phyloP scores from a whole-genome alignment of 2,797 vertebrate species.

The Anguilla marmorata region DNA sequence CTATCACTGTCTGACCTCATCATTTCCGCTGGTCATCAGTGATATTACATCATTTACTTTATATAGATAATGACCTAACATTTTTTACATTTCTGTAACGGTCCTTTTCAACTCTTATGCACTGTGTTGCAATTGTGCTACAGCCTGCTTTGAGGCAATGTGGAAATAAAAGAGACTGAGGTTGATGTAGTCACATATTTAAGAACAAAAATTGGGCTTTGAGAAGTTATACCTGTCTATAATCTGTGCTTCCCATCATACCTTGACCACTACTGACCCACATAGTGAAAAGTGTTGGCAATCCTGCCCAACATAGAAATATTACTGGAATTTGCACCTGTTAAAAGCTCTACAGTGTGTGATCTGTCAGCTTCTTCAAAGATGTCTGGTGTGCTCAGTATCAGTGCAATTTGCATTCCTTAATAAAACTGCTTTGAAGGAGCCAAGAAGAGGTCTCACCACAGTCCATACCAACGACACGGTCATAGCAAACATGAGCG shows the following conservation, averaged over 20 bases:
- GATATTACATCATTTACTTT: not conserved
- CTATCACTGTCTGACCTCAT: not conserved
- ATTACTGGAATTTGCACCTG: constrained; percentile 79
- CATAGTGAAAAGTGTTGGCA: constrained; percentile 52
- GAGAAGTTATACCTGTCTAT: constrained; percentile 52
- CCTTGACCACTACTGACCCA: constrained; percentile 49
- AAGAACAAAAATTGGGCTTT: constrained; percentile 17
- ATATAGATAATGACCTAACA: not conserved
- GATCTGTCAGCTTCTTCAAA: constrained; percentile 45
- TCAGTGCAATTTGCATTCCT: constrained; percentile 47
- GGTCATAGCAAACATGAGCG: not conserved
- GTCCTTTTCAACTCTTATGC: not conserved
- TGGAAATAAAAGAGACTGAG: not conserved
- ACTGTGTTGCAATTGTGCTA: not conserved
- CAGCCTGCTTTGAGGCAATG: not conserved
- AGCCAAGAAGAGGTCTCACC: not conserved
- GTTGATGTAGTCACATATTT: not conserved
- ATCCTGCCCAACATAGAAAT: constrained; percentile 55
- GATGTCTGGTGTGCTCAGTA: constrained; percentile 34
- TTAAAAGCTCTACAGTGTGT: constrained; percentile 53
- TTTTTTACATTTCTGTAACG: no score
- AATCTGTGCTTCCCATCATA: constrained; percentile 52
- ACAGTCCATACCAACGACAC: not conserved
- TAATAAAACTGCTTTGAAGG: constrained; percentile 36
- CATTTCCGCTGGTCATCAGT: not conserved